Evolutionary conservation across 2,888 invertebrate species (phyloP).

Genomic region (Luperina testacea): DNA sequence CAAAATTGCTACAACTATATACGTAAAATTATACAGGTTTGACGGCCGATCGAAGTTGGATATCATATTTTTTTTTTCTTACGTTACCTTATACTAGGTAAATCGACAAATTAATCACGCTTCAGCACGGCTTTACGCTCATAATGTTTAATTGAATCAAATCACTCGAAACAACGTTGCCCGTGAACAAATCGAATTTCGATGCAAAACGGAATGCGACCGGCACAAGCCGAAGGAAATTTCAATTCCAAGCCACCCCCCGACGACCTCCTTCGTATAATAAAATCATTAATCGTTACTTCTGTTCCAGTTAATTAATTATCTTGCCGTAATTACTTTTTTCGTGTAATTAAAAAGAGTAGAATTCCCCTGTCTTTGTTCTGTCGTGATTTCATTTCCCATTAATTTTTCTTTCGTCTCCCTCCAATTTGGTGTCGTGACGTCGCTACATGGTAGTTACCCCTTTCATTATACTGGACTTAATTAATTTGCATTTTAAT

Average conservation of each 20-base stretch:
- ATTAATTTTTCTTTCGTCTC: constrained; percentile 90
- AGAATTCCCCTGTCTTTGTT: constrained; percentile 90
- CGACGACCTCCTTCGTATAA: constrained; percentile 89
- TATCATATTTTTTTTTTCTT: constrained; percentile 64
- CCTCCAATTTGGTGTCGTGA: constrained; percentile 91
- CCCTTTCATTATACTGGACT: constrained; percentile 89
- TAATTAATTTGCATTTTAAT: constrained; percentile 90
- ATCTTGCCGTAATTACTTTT: constrained; percentile 90
- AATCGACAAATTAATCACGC: constrained; percentile 74
- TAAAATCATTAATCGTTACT: constrained; percentile 91
- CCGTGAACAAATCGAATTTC: constrained; percentile 81
- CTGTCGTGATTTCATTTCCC: constrained; percentile 90
- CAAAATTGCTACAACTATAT: constrained; percentile 54
- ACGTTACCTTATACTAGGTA: constrained; percentile 64
- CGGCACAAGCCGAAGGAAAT: constrained; percentile 81
- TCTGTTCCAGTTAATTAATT: constrained; percentile 91
- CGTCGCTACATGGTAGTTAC: constrained; percentile 87
- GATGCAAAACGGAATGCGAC: constrained; percentile 81
- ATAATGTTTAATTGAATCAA: constrained; percentile 85
- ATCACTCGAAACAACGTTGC: constrained; percentile 81
- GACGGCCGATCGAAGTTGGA: constrained; percentile 51
- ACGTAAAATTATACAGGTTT: constrained; percentile 63
- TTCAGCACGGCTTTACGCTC: constrained; percentile 72
- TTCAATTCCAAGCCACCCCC: constrained; percentile 84
- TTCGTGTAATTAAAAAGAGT: constrained; percentile 90